Percentiles rank a stretch among this genome's conserved stretches.
Conservation (phyloP, 2,888 invertebrate species). For the Alviniconcha strummeri region DNA sequence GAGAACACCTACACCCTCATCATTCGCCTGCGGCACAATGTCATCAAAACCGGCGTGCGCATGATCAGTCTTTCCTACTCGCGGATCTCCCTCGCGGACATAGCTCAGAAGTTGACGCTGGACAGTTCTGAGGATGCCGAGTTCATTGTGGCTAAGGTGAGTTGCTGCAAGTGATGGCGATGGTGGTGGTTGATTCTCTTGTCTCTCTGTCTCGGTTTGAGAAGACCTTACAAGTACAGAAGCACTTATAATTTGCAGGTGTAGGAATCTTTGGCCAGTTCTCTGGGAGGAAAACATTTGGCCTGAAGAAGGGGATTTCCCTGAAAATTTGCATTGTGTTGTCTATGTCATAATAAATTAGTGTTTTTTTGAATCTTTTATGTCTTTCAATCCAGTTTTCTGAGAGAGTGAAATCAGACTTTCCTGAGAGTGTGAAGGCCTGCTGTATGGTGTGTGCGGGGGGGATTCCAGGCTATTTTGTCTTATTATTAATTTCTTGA, state of each 20-base stretch:
- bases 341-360: too few relatives aligned
- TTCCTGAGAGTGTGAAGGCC: background rate
- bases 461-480: too few relatives aligned
- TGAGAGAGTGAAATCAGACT: background rate
- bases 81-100: slow-evolving; percentile 94
- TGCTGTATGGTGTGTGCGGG: background rate
- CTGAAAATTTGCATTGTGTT: too few relatives aligned
- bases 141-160: slow-evolving; percentile 94
- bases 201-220: background rate
- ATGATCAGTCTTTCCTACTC: slow-evolving; percentile 98
- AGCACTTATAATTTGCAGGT: too few relatives aligned
- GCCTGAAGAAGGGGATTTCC: too few relatives aligned
- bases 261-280: too few relatives aligned
- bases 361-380: background rate
- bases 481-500: too few relatives aligned
- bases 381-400: background rate
- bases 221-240: too few relatives aligned
- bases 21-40: slow-evolving; percentile 96
- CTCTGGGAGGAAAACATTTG: too few relatives aligned
- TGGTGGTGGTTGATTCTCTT: background rate
- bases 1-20: slow-evolving; percentile 98
- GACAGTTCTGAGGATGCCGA: slow-evolving; percentile 98
- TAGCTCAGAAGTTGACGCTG: slow-evolving; percentile 93
- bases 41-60: slow-evolving; percentile 97
- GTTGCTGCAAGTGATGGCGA: background rate